These are phyloP conservation scores for Macrobrachium nipponense DNA, from an alignment of 1,140 invertebrate species.

Conservation along the genomic window DNA sequence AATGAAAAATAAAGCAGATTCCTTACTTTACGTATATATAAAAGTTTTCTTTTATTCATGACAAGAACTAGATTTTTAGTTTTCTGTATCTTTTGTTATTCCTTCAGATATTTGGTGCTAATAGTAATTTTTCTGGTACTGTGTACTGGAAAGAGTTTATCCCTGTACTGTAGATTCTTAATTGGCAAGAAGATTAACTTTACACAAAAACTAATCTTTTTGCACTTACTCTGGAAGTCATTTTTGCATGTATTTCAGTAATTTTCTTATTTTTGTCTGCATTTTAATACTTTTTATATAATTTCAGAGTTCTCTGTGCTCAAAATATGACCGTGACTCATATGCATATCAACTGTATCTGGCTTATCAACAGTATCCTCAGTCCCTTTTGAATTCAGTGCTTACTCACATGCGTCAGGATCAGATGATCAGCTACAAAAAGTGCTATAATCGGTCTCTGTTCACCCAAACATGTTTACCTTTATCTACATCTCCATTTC, in stretches of 20 bases:
- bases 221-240: no score
- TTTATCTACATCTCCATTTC: slow-evolving; percentile 73
- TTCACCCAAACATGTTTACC: slow-evolving; percentile 69
- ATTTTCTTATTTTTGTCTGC: background rate
- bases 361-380: slow-evolving; percentile 79
- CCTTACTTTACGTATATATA: no score
- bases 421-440: slow-evolving; percentile 68
- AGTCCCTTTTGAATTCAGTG: slow-evolving; percentile 73
- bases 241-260: background rate
- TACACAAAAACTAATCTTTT: no score
- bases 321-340: slow-evolving; percentile 73
- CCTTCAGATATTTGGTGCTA: no score
- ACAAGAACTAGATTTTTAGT: no score
- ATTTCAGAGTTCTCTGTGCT: slow-evolving; percentile 75
- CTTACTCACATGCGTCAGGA: slow-evolving; percentile 70
- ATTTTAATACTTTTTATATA: background rate
- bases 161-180: no score
- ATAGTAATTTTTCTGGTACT: no score
- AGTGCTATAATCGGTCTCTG: slow-evolving; percentile 66
- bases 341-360: slow-evolving; percentile 78
- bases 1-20: no score
- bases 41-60: no score
- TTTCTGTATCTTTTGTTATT: no score
- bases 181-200: no score
- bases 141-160: no score